These are phyloP conservation scores for Oppia nitens DNA, from an alignment of 1,140 invertebrate species.

Conservation along the genomic window DNA sequence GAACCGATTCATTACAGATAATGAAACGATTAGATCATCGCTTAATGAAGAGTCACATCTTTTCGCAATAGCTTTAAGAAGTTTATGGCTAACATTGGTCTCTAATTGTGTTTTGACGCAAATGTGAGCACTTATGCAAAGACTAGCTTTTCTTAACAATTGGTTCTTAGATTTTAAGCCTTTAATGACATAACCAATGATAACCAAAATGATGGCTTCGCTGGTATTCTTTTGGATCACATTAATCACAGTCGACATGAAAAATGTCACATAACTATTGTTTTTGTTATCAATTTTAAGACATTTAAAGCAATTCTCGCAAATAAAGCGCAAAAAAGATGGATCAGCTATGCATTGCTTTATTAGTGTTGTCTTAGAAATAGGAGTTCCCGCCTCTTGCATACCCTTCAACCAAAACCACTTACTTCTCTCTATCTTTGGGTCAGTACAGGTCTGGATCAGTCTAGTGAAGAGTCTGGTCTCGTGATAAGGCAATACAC, in stretches of 20 bases:
- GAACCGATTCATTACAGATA: background rate
- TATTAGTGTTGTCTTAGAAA: conserved; percentile 49
- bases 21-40: background rate
- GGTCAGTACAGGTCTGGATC: conserved; percentile 42
- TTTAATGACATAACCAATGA: conserved; percentile 6
- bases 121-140: conserved; percentile 2
- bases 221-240: background rate
- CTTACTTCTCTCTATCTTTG: conserved; percentile 43
- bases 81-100: background rate
- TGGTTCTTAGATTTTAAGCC: background rate
- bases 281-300: conserved; percentile 34
- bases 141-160: background rate
- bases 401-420: conserved; percentile 60
- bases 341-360: conserved; percentile 49
- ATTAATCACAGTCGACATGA: conserved; percentile 1
- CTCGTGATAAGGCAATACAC: conserved; percentile 77
- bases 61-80: background rate
- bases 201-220: background rate
- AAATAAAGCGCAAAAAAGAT: conserved; percentile 53
- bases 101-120: background rate
- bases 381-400: conserved; percentile 50
- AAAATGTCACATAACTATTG: conserved; percentile 9
- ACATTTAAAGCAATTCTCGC: conserved; percentile 43
- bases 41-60: background rate
- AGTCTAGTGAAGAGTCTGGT: conserved; percentile 67